A percentile compares a stretch with the other conserved stretches of the same genome.
Evolutionary conservation across 2,797 vertebrate species (phyloP).

Genomic region (Myotis daubentonii): DNA sequence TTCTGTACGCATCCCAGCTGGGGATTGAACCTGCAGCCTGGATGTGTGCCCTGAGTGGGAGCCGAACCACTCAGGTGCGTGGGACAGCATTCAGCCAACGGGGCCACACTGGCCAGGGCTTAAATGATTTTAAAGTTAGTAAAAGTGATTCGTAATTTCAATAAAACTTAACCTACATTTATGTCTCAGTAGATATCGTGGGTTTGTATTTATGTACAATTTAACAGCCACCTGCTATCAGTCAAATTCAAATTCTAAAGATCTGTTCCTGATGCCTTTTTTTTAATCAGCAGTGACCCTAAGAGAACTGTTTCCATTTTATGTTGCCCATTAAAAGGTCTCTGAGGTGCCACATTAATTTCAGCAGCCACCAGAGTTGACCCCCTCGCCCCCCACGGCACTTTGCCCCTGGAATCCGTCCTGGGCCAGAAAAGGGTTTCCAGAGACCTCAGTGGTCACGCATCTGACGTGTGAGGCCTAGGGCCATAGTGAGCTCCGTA

Average conservation of each 20-base stretch:
- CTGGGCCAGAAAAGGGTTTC: neutral
- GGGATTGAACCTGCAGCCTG: no score
- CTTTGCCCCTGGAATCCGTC: neutral
- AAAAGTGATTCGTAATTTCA: neutral
- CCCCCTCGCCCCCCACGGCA: fast-evolving
- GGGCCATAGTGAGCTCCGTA: neutral
- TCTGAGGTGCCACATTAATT: neutral
- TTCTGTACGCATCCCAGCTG: no score
- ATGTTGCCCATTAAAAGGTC: neutral
- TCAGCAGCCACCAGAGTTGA: neutral
- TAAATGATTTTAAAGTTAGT: slow-evolving; percentile 22
- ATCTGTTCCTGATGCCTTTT: neutral
- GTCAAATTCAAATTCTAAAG: neutral
- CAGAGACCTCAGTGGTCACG: neutral
- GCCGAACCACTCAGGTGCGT: no score
- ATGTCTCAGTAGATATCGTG: neutral
- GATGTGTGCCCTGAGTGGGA: no score
- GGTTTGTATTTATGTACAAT: slow-evolving; percentile 3
- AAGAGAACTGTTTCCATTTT: neutral
- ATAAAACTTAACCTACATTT: neutral
- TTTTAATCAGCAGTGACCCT: neutral
- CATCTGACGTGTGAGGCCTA: neutral
- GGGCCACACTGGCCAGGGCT: neutral
- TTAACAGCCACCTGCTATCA: neutral
- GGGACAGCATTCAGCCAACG: no score